Percentiles rank a stretch among this genome's conserved stretches.
phyloP scores from a whole-genome alignment of 2,888 invertebrate species.

The Drosophila atroscutellata region DNA sequence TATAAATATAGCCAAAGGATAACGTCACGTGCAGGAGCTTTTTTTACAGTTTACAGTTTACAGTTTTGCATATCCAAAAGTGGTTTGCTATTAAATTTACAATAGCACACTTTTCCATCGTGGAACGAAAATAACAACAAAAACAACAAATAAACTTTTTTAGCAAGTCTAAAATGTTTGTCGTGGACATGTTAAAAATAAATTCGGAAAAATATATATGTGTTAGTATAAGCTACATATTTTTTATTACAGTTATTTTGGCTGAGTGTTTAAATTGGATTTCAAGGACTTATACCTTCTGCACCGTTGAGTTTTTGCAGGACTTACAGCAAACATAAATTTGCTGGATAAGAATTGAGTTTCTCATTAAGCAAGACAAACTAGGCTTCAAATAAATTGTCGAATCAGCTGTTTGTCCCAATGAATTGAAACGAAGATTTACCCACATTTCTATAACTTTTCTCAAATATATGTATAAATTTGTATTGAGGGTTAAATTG shows the following conservation, averaged over 20 bases:
- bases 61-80: conserved; percentile 32
- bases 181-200: neutral
- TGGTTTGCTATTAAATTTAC: conserved; percentile 1
- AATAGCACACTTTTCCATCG: neutral
- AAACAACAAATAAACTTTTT: neutral
- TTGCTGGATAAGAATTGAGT: neutral
- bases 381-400: too few species aligned
- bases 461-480: too few species aligned
- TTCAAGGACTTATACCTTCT: neutral
- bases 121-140: neutral
- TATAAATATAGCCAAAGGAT: conserved; percentile 65
- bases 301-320: neutral
- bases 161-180: neutral
- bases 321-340: neutral
- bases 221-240: neutral
- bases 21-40: conserved; percentile 40
- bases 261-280: neutral
- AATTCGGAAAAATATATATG: neutral
- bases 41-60: conserved; percentile 18
- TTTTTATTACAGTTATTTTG: neutral
- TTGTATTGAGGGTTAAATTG: too few species aligned
- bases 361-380: too few species aligned
- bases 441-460: too few species aligned
- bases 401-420: too few species aligned
- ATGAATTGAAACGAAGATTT: too few species aligned